Conservation (phyloP, 2,888 invertebrate genomes). For the Pandemis corylana region DNA sequence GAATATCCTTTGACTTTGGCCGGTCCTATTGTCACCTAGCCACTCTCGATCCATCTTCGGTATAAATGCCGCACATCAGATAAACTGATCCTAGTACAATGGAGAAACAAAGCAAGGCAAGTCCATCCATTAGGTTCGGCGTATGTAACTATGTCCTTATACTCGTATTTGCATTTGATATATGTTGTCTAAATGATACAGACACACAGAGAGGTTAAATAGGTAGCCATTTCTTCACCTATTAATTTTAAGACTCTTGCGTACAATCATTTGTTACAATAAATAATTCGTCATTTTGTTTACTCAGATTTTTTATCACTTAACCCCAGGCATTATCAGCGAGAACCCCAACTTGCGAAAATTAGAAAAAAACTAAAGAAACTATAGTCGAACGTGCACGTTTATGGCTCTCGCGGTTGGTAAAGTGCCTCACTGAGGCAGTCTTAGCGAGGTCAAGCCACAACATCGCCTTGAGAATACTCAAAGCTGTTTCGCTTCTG, state of each 20-base stretch:
- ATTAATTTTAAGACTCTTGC: too few species aligned
- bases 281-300: too few species aligned
- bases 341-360: too few species aligned
- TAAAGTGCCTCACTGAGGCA: background rate
- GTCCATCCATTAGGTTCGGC: background rate
- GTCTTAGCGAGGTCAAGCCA: background rate
- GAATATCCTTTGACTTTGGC: background rate
- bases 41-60: background rate
- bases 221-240: too few species aligned
- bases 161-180: background rate
- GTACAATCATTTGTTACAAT: too few species aligned
- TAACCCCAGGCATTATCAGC: too few species aligned
- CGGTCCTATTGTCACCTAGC: background rate
- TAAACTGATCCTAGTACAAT: background rate
- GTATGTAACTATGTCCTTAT: background rate
- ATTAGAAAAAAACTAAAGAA: too few species aligned
- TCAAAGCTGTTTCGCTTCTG: background rate
- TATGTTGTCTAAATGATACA: background rate
- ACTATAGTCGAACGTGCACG: too few species aligned
- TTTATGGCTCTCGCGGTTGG: too few species aligned
- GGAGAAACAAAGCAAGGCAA: background rate
- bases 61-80: background rate
- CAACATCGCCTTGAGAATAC: constrained; percentile 45
- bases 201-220: background rate
- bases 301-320: too few species aligned